Conservation (phyloP, 2,113 vertebrate species). For the Thamnaconus septentrionalis region DNA sequence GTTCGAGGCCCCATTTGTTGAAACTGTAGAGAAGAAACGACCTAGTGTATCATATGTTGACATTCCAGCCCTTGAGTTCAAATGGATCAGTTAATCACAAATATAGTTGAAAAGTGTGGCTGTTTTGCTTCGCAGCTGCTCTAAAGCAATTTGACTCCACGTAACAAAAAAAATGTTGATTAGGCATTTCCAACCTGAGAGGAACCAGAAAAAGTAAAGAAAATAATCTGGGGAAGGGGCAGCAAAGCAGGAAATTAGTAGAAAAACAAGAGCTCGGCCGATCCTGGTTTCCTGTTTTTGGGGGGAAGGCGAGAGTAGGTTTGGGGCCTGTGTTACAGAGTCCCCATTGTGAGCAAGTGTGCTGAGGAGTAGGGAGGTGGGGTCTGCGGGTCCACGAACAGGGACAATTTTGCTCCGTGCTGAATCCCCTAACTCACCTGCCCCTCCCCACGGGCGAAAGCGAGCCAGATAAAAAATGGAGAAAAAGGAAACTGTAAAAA, state of each 20-base stretch:
- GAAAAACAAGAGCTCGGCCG: constrained; percentile 78
- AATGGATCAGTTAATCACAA: constrained; percentile 1
- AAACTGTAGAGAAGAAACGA: neutral
- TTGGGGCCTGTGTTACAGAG: constrained; percentile 76
- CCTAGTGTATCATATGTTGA: constrained; percentile 3
- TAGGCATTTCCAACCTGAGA: constrained; percentile 62
- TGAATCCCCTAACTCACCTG: constrained; percentile 64
- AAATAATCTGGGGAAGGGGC: constrained; percentile 76
- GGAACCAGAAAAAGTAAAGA: constrained; percentile 69
- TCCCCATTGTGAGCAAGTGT: constrained; percentile 79
- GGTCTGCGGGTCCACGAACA: constrained; percentile 60
- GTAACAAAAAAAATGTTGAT: constrained; percentile 53
- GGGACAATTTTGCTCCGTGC: constrained; percentile 64
- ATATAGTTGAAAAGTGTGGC: neutral
- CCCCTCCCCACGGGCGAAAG: constrained; percentile 70
- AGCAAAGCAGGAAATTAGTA: constrained; percentile 82
- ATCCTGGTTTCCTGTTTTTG: constrained; percentile 81
- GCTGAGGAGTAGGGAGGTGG: constrained; percentile 70
- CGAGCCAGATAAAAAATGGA: constrained; percentile 62
- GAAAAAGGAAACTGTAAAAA: constrained; percentile 83
- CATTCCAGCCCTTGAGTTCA: constrained; percentile 5
- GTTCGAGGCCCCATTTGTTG: neutral
- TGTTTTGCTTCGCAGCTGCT: constrained; percentile 1
- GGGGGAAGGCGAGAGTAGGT: constrained; percentile 68
- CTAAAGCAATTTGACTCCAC: constrained; percentile 28